A percentile compares a stretch with the other conserved stretches of the same genome.
These are phyloP conservation scores for Cremastinae sp. DNA, from an alignment of 2,888 invertebrate genomes.

Conservation along the genomic window DNA sequence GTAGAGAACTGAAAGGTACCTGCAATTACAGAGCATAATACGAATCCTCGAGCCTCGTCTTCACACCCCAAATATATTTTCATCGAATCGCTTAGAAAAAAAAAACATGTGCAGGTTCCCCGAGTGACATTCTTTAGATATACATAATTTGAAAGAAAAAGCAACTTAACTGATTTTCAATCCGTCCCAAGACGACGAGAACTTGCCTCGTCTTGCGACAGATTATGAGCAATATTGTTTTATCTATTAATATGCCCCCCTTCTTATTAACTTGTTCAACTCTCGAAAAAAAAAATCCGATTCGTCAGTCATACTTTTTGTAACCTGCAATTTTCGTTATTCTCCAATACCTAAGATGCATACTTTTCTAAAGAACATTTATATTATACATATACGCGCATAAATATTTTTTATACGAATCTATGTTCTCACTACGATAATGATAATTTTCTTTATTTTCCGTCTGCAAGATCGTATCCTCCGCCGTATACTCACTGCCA, in stretches of 20 bases:
- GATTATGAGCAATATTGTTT: too few species aligned
- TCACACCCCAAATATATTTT: slow-evolving; percentile 17
- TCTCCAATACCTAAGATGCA: slow-evolving; percentile 71
- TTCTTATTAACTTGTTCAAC: slow-evolving; percentile 60
- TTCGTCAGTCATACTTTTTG: slow-evolving; percentile 28
- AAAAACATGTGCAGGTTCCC: not conserved
- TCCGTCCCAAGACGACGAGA: slow-evolving; percentile 69
- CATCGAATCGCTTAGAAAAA: not conserved
- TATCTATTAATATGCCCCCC: too few species aligned
- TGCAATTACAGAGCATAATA: slow-evolving; percentile 66
- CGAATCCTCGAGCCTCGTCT: slow-evolving; percentile 43
- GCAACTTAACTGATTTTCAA: slow-evolving; percentile 42
- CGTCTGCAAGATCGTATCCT: slow-evolving; percentile 29
- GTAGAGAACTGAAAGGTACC: slow-evolving; percentile 70
- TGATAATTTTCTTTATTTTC: slow-evolving; percentile 30
- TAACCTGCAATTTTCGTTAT: slow-evolving; percentile 44
- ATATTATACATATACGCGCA: slow-evolving; percentile 42
- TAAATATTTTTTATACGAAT: slow-evolving; percentile 66
- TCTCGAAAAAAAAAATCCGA: slow-evolving; percentile 38
- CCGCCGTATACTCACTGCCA: slow-evolving; percentile 31
- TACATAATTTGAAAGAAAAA: slow-evolving; percentile 20
- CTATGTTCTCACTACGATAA: slow-evolving; percentile 33
- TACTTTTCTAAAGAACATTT: slow-evolving; percentile 67
- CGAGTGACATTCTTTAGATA: not conserved
- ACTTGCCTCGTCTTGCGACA: slow-evolving; percentile 68